A percentile compares a stretch with the other conserved stretches of the same genome.
Evolutionary conservation across 2,113 vertebrate genomes (phyloP).

Genomic region (Barnardius zonarius): DNA sequence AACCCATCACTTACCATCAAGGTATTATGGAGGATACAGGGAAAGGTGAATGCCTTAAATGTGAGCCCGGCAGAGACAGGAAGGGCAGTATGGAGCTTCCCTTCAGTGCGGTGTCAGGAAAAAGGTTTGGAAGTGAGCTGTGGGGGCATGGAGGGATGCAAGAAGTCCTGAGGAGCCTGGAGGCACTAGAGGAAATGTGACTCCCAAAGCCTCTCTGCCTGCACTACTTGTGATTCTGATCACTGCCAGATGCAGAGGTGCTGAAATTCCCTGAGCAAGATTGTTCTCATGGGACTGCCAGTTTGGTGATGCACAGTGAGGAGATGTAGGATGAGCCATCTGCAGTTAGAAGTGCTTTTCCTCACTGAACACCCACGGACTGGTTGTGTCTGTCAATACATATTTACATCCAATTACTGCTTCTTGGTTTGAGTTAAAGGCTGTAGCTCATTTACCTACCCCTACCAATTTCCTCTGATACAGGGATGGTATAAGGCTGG

Average conservation of each 20-base stretch:
- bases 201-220: not conserved
- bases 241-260: rapidly evolving
- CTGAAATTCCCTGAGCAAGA: rapidly evolving
- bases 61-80: not conserved
- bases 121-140: not conserved
- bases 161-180: not conserved
- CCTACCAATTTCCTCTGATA: too few relatives aligned
- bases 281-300: not conserved
- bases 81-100: not conserved
- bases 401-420: not conserved
- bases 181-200: not conserved
- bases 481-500: not conserved
- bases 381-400: not conserved
- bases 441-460: not conserved
- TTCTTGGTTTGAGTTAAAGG: not conserved
- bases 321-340: not conserved
- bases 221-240: rapidly evolving
- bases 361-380: not conserved
- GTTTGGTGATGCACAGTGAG: not conserved
- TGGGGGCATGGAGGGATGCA: not conserved
- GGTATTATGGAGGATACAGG: not conserved
- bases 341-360: not conserved
- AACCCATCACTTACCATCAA: rapidly evolving
- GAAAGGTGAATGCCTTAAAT: not conserved
- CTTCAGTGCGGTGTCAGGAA: not conserved